phyloP scores from a whole-genome alignment of 2,113 vertebrate species.

The Amazona vittata region DNA sequence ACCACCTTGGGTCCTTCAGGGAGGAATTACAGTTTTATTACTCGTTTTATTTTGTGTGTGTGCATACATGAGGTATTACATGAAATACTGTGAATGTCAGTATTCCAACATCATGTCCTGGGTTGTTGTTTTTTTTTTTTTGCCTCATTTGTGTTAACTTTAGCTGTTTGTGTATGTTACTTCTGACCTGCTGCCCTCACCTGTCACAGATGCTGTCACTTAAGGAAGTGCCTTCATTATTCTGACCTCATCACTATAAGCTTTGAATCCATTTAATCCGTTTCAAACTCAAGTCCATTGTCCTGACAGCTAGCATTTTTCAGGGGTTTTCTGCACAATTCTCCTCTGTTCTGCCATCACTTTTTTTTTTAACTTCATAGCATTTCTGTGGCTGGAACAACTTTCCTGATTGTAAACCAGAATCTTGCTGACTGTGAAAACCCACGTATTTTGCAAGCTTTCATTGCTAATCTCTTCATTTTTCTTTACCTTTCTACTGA shows the following conservation, averaged over 20 bases:
- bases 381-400: not conserved
- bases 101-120: not conserved
- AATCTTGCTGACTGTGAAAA: not conserved
- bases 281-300: not conserved
- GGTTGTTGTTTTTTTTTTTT: not conserved
- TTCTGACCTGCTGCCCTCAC: not conserved
- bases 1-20: not conserved
- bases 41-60: not conserved
- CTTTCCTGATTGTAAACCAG: not conserved
- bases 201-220: not conserved
- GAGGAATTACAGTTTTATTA: not conserved
- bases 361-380: not conserved
- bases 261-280: not conserved
- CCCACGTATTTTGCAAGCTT: not conserved
- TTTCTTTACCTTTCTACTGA: not conserved
- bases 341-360: not conserved
- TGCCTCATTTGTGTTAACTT: not conserved
- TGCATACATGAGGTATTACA: not conserved
- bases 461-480: not conserved
- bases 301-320: not conserved
- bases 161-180: not conserved
- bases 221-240: not conserved
- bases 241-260: not conserved
- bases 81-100: not conserved
- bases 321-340: not conserved